These are phyloP conservation scores for Darwinula stevensoni DNA, from an alignment of 2,888 invertebrate genomes.

Conservation along the genomic window DNA sequence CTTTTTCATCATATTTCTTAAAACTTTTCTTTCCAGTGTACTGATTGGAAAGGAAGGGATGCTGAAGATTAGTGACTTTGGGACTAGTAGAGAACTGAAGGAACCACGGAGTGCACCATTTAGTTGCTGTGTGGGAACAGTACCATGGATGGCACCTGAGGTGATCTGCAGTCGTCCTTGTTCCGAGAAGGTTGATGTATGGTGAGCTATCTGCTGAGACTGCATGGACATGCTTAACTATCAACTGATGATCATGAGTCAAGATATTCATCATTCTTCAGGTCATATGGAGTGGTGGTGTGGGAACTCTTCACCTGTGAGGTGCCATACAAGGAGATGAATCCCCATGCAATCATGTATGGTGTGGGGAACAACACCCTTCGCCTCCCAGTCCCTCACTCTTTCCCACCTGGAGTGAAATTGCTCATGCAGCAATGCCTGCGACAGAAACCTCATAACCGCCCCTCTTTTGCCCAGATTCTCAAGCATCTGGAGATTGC, in stretches of 20 bases:
- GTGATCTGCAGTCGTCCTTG: slow-evolving; percentile 87
- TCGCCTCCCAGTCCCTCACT: slow-evolving; percentile 60
- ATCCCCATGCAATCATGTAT: slow-evolving; percentile 89
- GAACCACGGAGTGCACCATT: too few species aligned
- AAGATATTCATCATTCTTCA: too few species aligned
- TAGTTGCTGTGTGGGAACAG: slow-evolving; percentile 95
- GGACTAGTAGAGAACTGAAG: slow-evolving; percentile 83
- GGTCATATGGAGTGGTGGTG: slow-evolving; percentile 80
- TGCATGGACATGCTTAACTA: not conserved
- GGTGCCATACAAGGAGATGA: slow-evolving; percentile 73
- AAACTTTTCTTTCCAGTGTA: slow-evolving; percentile 28
- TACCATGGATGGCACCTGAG: slow-evolving; percentile 99
- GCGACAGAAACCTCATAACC: slow-evolving; percentile 59
- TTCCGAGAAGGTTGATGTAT: slow-evolving; percentile 91
- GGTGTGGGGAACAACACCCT: slow-evolving; percentile 85
- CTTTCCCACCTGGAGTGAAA: slow-evolving; percentile 32
- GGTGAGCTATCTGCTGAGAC: slow-evolving; percentile 28
- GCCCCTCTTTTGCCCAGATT: slow-evolving; percentile 70
- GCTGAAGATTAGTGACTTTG: slow-evolving; percentile 94
- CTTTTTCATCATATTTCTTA: too few species aligned
- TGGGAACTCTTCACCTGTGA: slow-evolving; percentile 93
- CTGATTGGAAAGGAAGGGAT: slow-evolving; percentile 45
- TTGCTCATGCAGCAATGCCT: slow-evolving; percentile 71
- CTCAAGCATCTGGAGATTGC: slow-evolving; percentile 72
- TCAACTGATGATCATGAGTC: not conserved